These are phyloP conservation scores for Phaethornis superciliosus DNA, from an alignment of 2,113 vertebrate genomes.

Conservation along the genomic window DNA sequence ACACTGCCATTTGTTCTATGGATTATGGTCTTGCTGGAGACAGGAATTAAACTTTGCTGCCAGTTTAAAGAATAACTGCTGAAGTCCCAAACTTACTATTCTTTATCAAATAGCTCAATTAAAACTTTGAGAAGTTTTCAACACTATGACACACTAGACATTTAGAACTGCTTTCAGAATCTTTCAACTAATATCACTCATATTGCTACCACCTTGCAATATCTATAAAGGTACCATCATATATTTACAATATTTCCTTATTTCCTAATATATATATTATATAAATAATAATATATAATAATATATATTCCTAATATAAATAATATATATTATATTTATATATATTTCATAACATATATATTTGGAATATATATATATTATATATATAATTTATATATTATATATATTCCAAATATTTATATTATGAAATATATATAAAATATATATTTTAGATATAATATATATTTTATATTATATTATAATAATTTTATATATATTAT, in stretches of 20 bases:
- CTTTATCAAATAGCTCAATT: neutral
- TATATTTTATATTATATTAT: too few species aligned
- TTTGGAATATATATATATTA: too few species aligned
- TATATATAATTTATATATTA: too few species aligned
- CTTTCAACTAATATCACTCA: neutral
- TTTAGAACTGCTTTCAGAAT: neutral
- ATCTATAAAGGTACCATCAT: neutral
- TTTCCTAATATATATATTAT: too few species aligned
- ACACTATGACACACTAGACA: neutral
- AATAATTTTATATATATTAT: too few species aligned
- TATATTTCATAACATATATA: too few species aligned
- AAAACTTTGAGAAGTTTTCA: neutral
- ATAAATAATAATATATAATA: too few species aligned
- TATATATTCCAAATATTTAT: too few species aligned
- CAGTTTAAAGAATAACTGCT: neutral
- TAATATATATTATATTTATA: too few species aligned
- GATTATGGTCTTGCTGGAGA: neutral
- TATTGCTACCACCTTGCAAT: neutral
- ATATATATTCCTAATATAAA: too few species aligned
- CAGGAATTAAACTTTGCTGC: neutral
- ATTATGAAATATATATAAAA: too few species aligned
- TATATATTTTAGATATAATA: too few species aligned
- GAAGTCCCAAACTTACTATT: neutral
- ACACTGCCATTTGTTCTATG: neutral
- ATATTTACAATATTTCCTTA: neutral